Evolutionary conservation across 2,113 vertebrate species (phyloP).

Genomic region (Myxocyprinus asiaticus): DNA sequence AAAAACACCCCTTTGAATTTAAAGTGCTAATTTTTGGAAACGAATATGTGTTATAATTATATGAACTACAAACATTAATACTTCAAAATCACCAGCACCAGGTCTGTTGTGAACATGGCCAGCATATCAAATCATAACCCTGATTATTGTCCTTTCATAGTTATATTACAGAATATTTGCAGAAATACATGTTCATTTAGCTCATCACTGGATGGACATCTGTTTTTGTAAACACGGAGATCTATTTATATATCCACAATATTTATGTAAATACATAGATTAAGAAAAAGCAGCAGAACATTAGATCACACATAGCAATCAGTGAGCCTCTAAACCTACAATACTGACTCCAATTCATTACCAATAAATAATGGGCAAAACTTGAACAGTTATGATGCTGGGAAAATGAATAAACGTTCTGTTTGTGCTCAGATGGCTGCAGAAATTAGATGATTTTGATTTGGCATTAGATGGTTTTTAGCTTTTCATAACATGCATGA

Average conservation of each 20-base stretch:
- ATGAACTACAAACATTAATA: no score
- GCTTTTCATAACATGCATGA: background rate
- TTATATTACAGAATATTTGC: background rate
- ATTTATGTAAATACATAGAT: constrained; percentile 34
- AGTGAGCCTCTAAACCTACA: constrained; percentile 48
- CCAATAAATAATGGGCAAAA: constrained; percentile 2
- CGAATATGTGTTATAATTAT: no score
- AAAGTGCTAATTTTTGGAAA: background rate
- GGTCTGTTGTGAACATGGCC: background rate
- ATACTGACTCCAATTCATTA: constrained; percentile 33
- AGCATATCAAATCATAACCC: background rate
- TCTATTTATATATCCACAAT: constrained; percentile 55
- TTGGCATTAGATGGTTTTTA: background rate
- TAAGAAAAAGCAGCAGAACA: constrained; percentile 72
- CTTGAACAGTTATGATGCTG: no score
- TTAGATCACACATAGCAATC: constrained; percentile 57
- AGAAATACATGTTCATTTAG: constrained; percentile 46
- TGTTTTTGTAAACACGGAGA: constrained; percentile 77
- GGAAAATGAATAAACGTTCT: no score
- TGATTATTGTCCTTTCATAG: background rate
- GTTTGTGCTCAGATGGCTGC: background rate
- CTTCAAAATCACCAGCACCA: no score
- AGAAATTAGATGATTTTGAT: background rate
- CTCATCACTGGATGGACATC: constrained; percentile 66
- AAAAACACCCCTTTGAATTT: background rate